Conservation (phyloP, 1,140 invertebrate genomes). For the Sesamia nonagrioides region DNA sequence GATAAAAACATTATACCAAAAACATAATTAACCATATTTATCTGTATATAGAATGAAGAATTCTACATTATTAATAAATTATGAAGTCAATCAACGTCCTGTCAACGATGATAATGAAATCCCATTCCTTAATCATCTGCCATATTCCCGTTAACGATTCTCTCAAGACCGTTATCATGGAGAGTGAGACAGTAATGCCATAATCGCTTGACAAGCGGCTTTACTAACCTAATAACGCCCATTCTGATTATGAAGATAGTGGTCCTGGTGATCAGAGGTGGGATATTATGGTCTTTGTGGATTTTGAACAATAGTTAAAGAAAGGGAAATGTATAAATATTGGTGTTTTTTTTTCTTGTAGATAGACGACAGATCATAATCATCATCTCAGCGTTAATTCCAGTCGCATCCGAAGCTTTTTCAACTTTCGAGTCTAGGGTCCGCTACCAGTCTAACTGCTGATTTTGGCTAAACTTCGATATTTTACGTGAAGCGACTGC, state of each 20-base stretch:
- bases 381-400: too few relatives aligned
- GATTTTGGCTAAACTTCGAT: too few relatives aligned
- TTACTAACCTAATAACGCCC: constrained; percentile 14
- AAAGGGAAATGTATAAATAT: too few relatives aligned
- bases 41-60: too few relatives aligned
- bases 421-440: too few relatives aligned
- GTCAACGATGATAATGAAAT: constrained; percentile 11
- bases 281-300: neutral
- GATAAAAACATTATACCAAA: too few relatives aligned
- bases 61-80: too few relatives aligned
- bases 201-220: neutral
- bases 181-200: constrained; percentile 2
- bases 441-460: too few relatives aligned
- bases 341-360: neutral
- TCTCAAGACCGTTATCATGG: constrained; percentile 4
- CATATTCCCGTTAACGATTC: neutral
- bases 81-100: neutral
- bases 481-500: too few relatives aligned
- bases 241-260: constrained; percentile 24
- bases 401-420: too few relatives aligned
- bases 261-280: neutral
- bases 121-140: neutral
- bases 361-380: too few relatives aligned
- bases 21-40: too few relatives aligned
- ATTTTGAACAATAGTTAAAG: neutral